A percentile compares a stretch with the other conserved stretches of the same genome.
Evolutionary conservation across 2,888 invertebrate genomes (phyloP).

Genomic region (Tetragonisca angustula): DNA sequence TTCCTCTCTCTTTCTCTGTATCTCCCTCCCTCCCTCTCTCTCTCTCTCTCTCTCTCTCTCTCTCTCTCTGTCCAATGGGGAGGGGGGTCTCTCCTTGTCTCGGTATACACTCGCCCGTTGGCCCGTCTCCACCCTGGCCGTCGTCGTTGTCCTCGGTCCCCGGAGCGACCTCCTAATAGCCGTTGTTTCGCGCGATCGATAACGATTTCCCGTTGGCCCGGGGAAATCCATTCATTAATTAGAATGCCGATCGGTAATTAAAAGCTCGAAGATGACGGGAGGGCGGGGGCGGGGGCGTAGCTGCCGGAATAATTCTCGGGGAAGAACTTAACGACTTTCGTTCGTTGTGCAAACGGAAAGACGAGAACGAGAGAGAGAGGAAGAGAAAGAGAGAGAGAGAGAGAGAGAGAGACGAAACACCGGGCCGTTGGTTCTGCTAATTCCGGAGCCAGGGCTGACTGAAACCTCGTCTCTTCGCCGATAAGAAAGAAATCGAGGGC

Average conservation of each 20-base stretch:
- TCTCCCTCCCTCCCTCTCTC: background rate
- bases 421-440: constrained; percentile 57
- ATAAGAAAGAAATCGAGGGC: constrained; percentile 62
- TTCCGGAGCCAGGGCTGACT: constrained; percentile 43
- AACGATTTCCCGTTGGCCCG: constrained; percentile 67
- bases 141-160: constrained; percentile 13
- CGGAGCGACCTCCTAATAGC: constrained; percentile 25
- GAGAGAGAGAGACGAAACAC: constrained; percentile 34
- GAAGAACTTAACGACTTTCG: constrained; percentile 71
- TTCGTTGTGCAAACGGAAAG: constrained; percentile 47
- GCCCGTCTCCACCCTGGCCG: background rate
- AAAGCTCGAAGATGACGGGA: constrained; percentile 74
- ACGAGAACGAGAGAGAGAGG: constrained; percentile 4
- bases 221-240: constrained; percentile 74
- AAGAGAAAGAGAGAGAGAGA: constrained; percentile 20
- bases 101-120: background rate
- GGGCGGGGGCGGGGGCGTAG: constrained; percentile 11
- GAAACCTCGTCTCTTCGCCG: constrained; percentile 53
- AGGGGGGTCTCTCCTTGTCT: background rate
- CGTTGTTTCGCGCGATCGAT: constrained; percentile 68
- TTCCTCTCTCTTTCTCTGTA: background rate
- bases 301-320: constrained; percentile 69
- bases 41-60: background rate
- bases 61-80: background rate
- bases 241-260: constrained; percentile 80